Evolutionary conservation across 2,888 invertebrate genomes (phyloP).

Genomic region (Tiliacea aurago): DNA sequence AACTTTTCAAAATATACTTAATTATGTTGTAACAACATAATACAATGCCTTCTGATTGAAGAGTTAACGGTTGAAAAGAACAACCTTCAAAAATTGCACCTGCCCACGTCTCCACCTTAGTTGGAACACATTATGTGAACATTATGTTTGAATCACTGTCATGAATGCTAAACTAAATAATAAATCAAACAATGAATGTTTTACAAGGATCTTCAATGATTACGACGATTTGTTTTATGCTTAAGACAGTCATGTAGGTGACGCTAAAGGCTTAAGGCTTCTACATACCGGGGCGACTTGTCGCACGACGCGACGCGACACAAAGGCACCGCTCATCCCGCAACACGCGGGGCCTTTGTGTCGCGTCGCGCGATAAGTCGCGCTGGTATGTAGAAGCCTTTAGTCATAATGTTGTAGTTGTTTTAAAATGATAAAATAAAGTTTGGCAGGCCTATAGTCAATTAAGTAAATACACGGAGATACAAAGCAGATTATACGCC

Average conservation of each 20-base stretch:
- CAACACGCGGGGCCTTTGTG: too few species aligned
- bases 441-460: not conserved
- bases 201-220: slow-evolving; percentile 7
- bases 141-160: slow-evolving; percentile 50
- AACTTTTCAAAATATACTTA: slow-evolving; percentile 24
- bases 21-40: slow-evolving; percentile 35
- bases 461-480: slow-evolving; percentile 13
- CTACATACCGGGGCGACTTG: too few species aligned
- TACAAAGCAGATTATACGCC: not conserved
- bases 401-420: not conserved
- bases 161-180: slow-evolving; percentile 48
- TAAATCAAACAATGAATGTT: slow-evolving; percentile 30
- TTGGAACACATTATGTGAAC: slow-evolving; percentile 49
- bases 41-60: slow-evolving; percentile 18
- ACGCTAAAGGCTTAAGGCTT: not conserved
- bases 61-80: slow-evolving; percentile 39
- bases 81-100: slow-evolving; percentile 56
- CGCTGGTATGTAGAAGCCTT: too few species aligned
- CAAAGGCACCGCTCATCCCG: too few species aligned
- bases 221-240: slow-evolving; percentile 1
- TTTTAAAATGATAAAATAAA: not conserved
- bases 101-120: slow-evolving; percentile 56
- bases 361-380: too few species aligned
- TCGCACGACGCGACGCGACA: too few species aligned
- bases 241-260: not conserved